phyloP scores from a whole-genome alignment of 2,888 invertebrate species.

The Dynastes hyllus region DNA sequence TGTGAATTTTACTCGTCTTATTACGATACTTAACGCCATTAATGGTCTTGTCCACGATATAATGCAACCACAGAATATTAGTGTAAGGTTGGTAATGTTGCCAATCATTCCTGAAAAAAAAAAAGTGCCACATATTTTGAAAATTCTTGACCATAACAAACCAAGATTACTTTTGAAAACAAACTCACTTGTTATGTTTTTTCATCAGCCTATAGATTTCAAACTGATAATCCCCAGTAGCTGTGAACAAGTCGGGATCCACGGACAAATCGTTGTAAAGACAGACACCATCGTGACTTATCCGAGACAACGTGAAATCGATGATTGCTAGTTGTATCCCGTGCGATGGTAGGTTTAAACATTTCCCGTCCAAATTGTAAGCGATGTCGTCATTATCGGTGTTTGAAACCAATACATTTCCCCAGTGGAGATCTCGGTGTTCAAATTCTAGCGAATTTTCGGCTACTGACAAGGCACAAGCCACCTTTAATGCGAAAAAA shows the following conservation, averaged over 20 bases:
- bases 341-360: constrained; percentile 72
- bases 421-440: constrained; percentile 97
- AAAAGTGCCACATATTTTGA: not conserved
- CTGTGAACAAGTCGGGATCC: constrained; percentile 86
- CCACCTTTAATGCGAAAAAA: constrained; percentile 76
- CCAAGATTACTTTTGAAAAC: not conserved
- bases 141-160: no score
- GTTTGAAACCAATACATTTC: constrained; percentile 88
- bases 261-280: constrained; percentile 84
- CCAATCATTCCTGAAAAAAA: constrained; percentile 85
- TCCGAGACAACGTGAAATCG: constrained; percentile 91
- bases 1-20: constrained; percentile 76
- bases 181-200: constrained; percentile 81
- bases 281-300: constrained; percentile 75
- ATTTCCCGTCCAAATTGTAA: constrained; percentile 73
- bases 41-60: constrained; percentile 86
- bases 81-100: constrained; percentile 86
- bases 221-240: constrained; percentile 94
- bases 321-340: constrained; percentile 85
- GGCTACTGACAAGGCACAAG: constrained; percentile 88
- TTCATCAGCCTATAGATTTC: constrained; percentile 95
- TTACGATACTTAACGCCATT: constrained; percentile 80
- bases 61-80: constrained; percentile 94
- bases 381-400: constrained; percentile 69
- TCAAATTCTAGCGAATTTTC: constrained; percentile 91